Base-by-base conservation (phyloP, 1,140 invertebrate genomes). In the Ptiloglossa arizonensis region DNA sequence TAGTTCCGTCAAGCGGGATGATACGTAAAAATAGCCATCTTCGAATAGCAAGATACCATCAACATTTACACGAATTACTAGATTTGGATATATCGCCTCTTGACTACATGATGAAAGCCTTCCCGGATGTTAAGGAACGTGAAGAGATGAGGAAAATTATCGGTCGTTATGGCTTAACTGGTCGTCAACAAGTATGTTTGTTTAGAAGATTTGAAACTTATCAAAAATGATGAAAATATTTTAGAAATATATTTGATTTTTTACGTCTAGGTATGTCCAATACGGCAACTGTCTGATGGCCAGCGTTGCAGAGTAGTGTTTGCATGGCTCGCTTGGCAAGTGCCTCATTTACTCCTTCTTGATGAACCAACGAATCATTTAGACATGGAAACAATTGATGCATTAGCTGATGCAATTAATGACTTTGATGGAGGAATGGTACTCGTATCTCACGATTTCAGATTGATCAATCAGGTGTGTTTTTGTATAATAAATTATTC, bases 121-220 rank as follows among this genome's bases (percentile, higher is more conserved):
- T 99, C 90, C 98, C 99, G 0, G 98, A 99, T 27, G 96, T 99
- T 2, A 99, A 99, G 87, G 99, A 99, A 92, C 95, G 96, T 44
- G 99, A 99, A 93, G 98, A 99, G 91, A 99, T 99, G 98, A 94
- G 99, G 66, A 99, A 99, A 93, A 99, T 99, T 81, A 98, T 99
- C 88, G 99, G 99, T 4, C 94, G 98, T 76, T 99, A 99, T 91
- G 99, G 99, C 22, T 92, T 99, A 5, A 98, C 98, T 24, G 99
- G 98, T 5, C 95, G 98, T 87, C 98, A 99, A 91, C 99, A 99
- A 94, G 97, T 97, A 88, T 74, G 19, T 5, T 38, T 4, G 6
- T 15, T 38, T 59, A 17, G 3, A 27, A 32, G 11, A 41, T 22
- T 0, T 50, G 3, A 66, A n/a, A 50, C 24, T 6, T n/a, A n/a